These are phyloP conservation scores for Caenorhabditis angaria DNA, from an alignment of 2,888 invertebrate genomes.

Conservation along the genomic window DNA sequence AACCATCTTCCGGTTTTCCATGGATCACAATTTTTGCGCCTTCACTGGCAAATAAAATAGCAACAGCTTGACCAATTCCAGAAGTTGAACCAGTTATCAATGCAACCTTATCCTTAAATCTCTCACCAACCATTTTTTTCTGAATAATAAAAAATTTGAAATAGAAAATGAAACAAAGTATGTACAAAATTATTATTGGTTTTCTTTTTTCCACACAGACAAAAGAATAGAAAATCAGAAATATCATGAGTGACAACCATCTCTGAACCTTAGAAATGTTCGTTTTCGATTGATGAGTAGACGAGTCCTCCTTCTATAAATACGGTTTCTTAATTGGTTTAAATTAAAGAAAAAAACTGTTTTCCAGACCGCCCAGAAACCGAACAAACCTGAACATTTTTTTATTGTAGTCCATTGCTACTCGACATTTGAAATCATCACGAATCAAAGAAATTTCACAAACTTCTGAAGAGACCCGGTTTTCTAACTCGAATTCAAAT, in stretches of 20 bases:
- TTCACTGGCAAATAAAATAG: slow-evolving; percentile 33
- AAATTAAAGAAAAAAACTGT: too few species aligned
- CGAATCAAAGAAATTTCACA: slow-evolving; percentile 35
- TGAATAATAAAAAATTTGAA: neutral
- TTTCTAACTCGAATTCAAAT: slow-evolving; percentile 38
- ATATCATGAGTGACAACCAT: slow-evolving; percentile 32
- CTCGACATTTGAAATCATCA: slow-evolving; percentile 42
- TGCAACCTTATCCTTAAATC: slow-evolving; percentile 34
- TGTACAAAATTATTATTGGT: neutral
- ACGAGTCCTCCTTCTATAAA: slow-evolving; percentile 23
- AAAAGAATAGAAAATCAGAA: neutral
- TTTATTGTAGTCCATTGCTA: slow-evolving; percentile 44
- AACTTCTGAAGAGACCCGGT: slow-evolving; percentile 35
- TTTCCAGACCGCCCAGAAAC: too few species aligned
- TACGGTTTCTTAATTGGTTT: too few species aligned
- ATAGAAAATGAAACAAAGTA: too few species aligned
- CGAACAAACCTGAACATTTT: slow-evolving; percentile 29
- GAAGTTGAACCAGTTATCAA: slow-evolving; percentile 43
- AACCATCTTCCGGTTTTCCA: slow-evolving; percentile 29
- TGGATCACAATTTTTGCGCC: slow-evolving; percentile 46
- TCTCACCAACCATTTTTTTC: slow-evolving; percentile 15
- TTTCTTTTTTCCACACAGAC: too few species aligned
- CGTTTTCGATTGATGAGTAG: slow-evolving; percentile 36
- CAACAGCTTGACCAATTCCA: slow-evolving; percentile 50
- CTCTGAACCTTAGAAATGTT: slow-evolving; percentile 32